Conservation (phyloP, 2,113 vertebrate genomes). For the Turdus rufiventris region DNA sequence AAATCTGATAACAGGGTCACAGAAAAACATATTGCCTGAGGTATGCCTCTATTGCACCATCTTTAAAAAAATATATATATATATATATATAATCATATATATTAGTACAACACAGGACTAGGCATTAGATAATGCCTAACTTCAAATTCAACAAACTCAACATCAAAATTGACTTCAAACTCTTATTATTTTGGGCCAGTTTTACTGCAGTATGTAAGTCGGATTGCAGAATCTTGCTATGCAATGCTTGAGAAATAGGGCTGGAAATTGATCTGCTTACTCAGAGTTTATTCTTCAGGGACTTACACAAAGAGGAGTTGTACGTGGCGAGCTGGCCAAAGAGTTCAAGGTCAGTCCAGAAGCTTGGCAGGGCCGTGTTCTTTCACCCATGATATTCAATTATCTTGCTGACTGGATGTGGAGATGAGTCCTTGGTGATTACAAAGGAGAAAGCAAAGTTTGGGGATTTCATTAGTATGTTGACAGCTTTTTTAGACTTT, state of each 20-base stretch:
- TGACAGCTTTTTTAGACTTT: neutral
- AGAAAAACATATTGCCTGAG: neutral
- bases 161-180: neutral
- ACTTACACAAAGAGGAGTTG: neutral
- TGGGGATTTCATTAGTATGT: neutral
- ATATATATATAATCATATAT: neutral
- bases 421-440: neutral
- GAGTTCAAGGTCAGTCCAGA: conserved; percentile 9
- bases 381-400: conserved; percentile 9
- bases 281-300: neutral
- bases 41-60: neutral
- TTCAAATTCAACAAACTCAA: neutral
- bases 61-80: neutral
- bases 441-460: neutral
- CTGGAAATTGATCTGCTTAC: neutral
- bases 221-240: neutral
- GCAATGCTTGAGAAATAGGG: neutral
- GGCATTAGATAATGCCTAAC: neutral
- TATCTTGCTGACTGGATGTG: neutral
- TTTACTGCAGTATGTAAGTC: neutral
- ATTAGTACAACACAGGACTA: neutral
- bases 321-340: neutral
- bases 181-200: neutral
- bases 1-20: neutral
- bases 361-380: neutral